Percentiles rank a stretch among this genome's conserved stretches.
Conservation (phyloP, 92 coral and sea anemone genomes). For the Isaurus tuberculatus region DNA sequence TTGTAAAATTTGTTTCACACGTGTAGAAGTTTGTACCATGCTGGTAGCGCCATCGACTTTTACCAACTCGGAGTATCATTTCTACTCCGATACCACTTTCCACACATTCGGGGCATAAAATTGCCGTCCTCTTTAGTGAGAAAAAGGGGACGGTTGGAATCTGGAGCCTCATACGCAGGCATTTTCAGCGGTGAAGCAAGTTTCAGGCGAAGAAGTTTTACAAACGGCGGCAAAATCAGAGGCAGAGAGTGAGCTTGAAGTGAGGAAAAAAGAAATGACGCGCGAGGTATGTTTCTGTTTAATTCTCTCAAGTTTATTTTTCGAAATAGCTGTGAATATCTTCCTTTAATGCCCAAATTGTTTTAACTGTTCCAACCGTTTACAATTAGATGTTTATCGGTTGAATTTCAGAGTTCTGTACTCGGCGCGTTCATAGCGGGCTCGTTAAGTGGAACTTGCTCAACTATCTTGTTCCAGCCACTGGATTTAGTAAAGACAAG, state of each 20-base stretch:
- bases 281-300: constrained; percentile 21
- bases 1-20: constrained; percentile 19
- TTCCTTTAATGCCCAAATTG: not conserved
- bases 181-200: not conserved
- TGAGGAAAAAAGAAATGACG: constrained; percentile 34
- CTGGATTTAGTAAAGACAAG: constrained; percentile 93
- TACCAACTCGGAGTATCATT: constrained; percentile 40
- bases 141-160: constrained; percentile 33
- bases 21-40: constrained; percentile 10
- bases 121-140: constrained; percentile 40
- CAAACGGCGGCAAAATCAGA: constrained; percentile 34
- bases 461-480: constrained; percentile 92
- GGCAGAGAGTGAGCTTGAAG: constrained; percentile 8
- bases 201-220: not conserved
- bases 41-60: constrained; percentile 44
- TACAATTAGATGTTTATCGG: not conserved
- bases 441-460: constrained; percentile 92
- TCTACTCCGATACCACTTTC: constrained; percentile 45
- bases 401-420: constrained; percentile 65
- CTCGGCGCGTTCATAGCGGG: constrained; percentile 88
- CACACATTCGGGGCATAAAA: constrained; percentile 44
- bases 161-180: constrained; percentile 39
- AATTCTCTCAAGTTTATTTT: not conserved
- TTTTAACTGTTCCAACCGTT: not conserved
- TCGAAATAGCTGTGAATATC: not conserved